phyloP scores from a whole-genome alignment of 2,888 invertebrate genomes.

The Mystacides longicornis region DNA sequence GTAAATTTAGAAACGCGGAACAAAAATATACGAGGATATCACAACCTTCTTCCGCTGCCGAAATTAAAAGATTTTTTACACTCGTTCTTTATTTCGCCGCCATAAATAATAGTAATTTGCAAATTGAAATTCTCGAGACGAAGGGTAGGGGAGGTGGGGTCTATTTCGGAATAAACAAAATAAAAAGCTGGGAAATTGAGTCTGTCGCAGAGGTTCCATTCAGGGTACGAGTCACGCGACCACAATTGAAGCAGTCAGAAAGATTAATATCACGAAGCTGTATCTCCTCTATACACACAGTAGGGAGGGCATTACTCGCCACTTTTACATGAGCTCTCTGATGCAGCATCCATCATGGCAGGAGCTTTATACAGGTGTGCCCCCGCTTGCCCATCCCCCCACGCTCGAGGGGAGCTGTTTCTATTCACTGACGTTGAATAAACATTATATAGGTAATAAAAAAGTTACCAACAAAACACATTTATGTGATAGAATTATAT shows the following conservation, averaged over 20 bases:
- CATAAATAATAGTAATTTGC: not conserved
- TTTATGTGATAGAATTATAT: not conserved
- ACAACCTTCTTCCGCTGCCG: too few relatives aligned
- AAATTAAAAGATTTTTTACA: too few relatives aligned
- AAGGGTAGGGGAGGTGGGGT: not conserved
- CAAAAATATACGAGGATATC: too few relatives aligned
- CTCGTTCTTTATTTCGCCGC: too few relatives aligned
- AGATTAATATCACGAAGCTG: constrained; percentile 15
- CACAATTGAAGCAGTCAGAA: constrained; percentile 10
- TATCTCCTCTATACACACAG: constrained; percentile 6
- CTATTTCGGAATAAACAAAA: too few relatives aligned
- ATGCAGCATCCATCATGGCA: constrained; percentile 7
- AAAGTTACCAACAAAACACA: not conserved
- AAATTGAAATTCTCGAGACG: not conserved
- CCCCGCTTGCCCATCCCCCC: not conserved
- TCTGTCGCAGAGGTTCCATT: not conserved
- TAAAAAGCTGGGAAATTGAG: too few relatives aligned
- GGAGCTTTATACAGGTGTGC: not conserved
- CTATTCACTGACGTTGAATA: not conserved
- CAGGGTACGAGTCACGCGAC: constrained; percentile 6
- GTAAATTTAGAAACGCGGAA: too few relatives aligned
- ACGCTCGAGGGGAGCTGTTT: not conserved
- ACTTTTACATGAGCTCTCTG: constrained; percentile 3
- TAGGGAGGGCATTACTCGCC: constrained; percentile 10
- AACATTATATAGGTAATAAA: not conserved